Percentiles rank a stretch among this genome's conserved stretches.
Evolutionary conservation across 2,797 vertebrate genomes (phyloP).

Genomic region (Gallinago stenura): DNA sequence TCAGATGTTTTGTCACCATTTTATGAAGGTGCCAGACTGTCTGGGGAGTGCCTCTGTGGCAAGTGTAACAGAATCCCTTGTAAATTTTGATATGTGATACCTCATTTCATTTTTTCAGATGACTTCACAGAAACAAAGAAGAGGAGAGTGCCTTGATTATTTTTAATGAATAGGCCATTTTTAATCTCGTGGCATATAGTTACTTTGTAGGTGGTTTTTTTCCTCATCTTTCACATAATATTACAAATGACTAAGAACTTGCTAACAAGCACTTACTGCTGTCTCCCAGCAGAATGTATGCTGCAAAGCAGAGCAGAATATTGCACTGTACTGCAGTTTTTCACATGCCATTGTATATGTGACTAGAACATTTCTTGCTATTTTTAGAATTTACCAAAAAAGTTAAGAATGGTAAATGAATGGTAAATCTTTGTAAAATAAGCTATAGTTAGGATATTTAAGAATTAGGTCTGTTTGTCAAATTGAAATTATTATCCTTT

Average conservation of each 20-base stretch:
- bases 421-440: not conserved
- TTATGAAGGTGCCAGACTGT: not conserved
- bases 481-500: not conserved
- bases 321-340: not conserved
- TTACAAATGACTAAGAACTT: not conserved
- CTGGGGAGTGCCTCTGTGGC: not conserved
- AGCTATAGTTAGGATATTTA: not conserved
- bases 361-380: not conserved
- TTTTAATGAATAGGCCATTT: not conserved
- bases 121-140: not conserved
- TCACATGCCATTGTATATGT: not conserved
- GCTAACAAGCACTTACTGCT: not conserved
- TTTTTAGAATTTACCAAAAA: not conserved
- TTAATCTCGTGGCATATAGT: not conserved
- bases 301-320: not conserved
- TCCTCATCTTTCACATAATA: not conserved
- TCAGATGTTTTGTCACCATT: not conserved
- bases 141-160: not conserved
- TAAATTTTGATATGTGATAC: not conserved
- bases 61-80: not conserved
- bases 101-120: not conserved
- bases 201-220: not conserved
- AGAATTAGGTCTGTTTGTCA: not conserved
- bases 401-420: not conserved
- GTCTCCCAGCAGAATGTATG: not conserved